Conservation (phyloP, 2,113 vertebrate genomes). For the Sinocyclocheilus anophthalmus region DNA sequence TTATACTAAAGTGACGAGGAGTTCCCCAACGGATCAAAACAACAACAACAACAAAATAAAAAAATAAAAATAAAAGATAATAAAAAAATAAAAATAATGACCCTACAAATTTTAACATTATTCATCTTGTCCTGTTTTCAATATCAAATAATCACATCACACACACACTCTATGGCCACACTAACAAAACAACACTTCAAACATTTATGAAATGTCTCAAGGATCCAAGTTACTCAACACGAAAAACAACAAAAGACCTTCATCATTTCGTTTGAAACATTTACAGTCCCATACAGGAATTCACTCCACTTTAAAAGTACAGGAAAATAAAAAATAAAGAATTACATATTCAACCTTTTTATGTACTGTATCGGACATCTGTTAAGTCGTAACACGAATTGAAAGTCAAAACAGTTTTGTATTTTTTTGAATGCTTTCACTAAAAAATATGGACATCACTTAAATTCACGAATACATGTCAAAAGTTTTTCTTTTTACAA, state of each 20-base stretch:
- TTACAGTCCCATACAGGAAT: conserved; percentile 88
- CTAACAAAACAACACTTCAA: conserved; percentile 91
- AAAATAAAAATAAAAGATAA: too few relatives aligned
- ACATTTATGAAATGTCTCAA: conserved; percentile 92
- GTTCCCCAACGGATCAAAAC: conserved; percentile 77
- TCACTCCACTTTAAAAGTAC: conserved; percentile 84
- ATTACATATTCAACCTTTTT: conserved; percentile 60
- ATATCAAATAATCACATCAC: conserved; percentile 82
- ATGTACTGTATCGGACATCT: conserved; percentile 79
- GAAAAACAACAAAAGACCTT: conserved; percentile 98
- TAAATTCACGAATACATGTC: conserved; percentile 84
- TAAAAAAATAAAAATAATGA: conserved; percentile 59
- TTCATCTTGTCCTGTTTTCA: conserved; percentile 75
- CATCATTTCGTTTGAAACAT: conserved; percentile 95
- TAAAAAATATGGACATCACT: conserved; percentile 87
- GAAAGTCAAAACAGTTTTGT: conserved; percentile 78
- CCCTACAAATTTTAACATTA: conserved; percentile 65
- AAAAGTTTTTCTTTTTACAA: conserved; percentile 91
- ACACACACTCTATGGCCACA: conserved; percentile 88
- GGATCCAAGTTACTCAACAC: conserved; percentile 89
- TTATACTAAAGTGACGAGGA: conserved; percentile 67
- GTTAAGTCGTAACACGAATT: conserved; percentile 98
- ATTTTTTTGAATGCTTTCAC: conserved; percentile 78
- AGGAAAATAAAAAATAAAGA: conserved; percentile 85
- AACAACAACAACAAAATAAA: conserved; percentile 55